Conservation (phyloP, 2,113 vertebrate species). For the Seriola aureovittata region DNA sequence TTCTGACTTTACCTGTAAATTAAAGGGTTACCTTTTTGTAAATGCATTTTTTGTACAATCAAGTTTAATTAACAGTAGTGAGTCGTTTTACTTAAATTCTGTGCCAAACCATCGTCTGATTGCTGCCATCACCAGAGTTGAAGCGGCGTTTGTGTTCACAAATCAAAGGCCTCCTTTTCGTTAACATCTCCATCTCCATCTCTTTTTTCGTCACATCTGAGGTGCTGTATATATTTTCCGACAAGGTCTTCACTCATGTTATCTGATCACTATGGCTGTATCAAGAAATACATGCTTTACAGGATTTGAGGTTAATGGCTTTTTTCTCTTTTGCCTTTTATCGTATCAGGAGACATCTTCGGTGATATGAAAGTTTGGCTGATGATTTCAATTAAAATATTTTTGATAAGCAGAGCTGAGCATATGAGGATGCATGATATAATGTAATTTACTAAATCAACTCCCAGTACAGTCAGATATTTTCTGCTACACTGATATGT, state of each 20-base stretch:
- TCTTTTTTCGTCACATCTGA: background rate
- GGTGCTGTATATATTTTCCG: background rate
- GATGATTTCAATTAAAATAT: background rate
- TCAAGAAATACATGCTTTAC: background rate
- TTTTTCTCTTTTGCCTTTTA: background rate
- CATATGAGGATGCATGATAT: background rate
- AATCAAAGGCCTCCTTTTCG: background rate
- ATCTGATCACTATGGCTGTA: background rate
- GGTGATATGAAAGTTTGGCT: background rate
- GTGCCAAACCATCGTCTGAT: slow-evolving; percentile 6
- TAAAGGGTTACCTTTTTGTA: too few species aligned
- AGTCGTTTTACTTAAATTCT: background rate
- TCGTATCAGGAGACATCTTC: background rate
- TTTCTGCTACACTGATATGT: slow-evolving; percentile 9
- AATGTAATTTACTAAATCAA: slow-evolving; percentile 18
- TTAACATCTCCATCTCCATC: background rate
- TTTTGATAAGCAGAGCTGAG: background rate
- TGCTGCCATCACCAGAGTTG: background rate
- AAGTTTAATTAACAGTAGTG: slow-evolving; percentile 6
- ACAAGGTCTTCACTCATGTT: background rate
- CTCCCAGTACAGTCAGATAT: background rate
- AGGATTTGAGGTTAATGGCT: background rate
- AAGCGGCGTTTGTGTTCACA: background rate
- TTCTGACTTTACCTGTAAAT: too few species aligned
- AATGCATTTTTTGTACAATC: background rate